Conservation (phyloP, 2,888 invertebrate species). For the Acleris laterana region DNA sequence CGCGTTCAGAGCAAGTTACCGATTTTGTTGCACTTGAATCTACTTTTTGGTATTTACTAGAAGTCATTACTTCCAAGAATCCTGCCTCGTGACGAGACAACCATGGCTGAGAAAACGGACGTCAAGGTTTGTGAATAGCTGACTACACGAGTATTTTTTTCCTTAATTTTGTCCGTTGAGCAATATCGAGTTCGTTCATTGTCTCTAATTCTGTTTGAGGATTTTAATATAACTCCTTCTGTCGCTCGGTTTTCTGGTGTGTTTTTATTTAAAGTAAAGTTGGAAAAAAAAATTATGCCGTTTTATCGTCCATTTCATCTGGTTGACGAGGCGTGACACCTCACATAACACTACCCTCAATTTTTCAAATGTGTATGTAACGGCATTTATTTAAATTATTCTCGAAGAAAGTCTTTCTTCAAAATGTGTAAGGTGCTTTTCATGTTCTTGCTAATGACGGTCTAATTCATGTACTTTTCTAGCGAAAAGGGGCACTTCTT, state of each 20-base stretch:
- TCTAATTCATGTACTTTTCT: too few relatives aligned
- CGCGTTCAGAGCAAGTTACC: conserved; percentile 8
- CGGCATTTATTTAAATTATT: conserved; percentile 13
- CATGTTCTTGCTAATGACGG: too few relatives aligned
- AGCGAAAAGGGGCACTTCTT: too few relatives aligned
- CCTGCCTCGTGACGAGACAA: conserved; percentile 23
- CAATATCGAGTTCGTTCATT: conserved; percentile 4
- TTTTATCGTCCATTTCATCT: conserved; percentile 28
- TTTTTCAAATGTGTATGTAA: conserved; percentile 10
- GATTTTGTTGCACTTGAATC: conserved; percentile 3
- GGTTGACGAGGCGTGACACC: conserved; percentile 21
- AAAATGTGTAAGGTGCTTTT: too few relatives aligned
- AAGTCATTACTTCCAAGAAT: conserved; percentile 7
- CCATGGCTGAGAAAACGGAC: conserved; percentile 68
- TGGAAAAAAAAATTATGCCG: neutral
- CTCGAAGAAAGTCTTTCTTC: too few relatives aligned
- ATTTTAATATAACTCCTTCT: neutral
- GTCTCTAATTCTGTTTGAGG: neutral
- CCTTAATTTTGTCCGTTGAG: conserved; percentile 22
- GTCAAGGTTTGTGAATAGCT: conserved; percentile 61
- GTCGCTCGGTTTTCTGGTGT: neutral
- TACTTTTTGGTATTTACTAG: conserved; percentile 7
- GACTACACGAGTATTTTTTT: conserved; percentile 23
- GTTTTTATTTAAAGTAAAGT: conserved; percentile 1
- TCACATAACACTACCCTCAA: conserved; percentile 18